A percentile compares a stretch with the other conserved stretches of the same genome.
Evolutionary conservation across 2,797 vertebrate species (phyloP).

Genomic region (Paratrypauchen microcephalus): DNA sequence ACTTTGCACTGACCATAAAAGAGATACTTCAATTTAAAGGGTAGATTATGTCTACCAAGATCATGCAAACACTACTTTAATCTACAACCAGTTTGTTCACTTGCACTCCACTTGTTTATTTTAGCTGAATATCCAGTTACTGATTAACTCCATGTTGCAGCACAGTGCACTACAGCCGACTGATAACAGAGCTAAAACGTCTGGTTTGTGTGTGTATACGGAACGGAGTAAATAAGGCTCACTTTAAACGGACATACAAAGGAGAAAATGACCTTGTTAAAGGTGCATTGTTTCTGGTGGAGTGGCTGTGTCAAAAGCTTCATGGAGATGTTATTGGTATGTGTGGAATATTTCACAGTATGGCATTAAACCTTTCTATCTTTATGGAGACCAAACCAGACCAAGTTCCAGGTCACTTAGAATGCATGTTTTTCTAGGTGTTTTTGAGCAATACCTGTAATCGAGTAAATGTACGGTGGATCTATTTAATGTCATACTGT

Average conservation of each 20-base stretch:
- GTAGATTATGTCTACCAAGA: slow-evolving; percentile 1
- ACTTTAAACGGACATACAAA: slow-evolving; percentile 18
- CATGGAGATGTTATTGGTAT: too few relatives aligned
- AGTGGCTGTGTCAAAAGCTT: too few relatives aligned
- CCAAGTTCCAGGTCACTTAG: too few relatives aligned
- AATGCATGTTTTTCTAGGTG: too few relatives aligned
- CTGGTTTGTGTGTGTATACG: slow-evolving; percentile 6
- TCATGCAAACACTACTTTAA: slow-evolving; percentile 1
- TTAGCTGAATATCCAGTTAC: slow-evolving; percentile 28
- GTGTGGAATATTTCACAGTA: too few relatives aligned
- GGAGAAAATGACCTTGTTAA: slow-evolving; percentile 27
- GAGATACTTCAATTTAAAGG: neutral
- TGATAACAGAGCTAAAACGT: slow-evolving; percentile 36
- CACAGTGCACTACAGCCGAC: slow-evolving; percentile 4
- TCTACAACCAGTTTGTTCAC: neutral
- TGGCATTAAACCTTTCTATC: too few relatives aligned
- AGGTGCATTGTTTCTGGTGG: too few relatives aligned
- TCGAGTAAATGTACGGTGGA: too few relatives aligned
- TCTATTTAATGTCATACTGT: too few relatives aligned
- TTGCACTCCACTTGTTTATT: neutral
- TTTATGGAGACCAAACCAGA: too few relatives aligned
- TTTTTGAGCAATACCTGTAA: too few relatives aligned
- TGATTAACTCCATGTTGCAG: slow-evolving; percentile 43
- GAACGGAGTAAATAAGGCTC: slow-evolving; percentile 25
- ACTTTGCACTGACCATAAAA: slow-evolving; percentile 16